Percentiles rank a stretch among this genome's conserved stretches.
Evolutionary conservation across 2,113 vertebrate species (phyloP).

Genomic region (Nothobranchius kuhntae): DNA sequence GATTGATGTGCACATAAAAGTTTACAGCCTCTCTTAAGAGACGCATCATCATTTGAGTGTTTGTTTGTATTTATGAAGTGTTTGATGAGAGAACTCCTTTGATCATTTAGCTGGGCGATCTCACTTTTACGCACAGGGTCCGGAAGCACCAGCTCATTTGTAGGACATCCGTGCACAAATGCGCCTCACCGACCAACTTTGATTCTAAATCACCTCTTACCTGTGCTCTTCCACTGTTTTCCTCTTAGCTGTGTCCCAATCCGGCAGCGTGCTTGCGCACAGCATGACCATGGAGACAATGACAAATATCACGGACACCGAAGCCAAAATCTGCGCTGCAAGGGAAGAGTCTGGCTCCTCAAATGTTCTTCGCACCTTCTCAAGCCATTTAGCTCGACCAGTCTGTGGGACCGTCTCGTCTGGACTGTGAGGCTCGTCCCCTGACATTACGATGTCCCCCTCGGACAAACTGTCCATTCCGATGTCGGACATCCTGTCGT

Average conservation of each 20-base stretch:
- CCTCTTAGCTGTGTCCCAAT: conserved; percentile 94
- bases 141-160: conserved; percentile 3
- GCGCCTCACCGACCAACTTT: not conserved
- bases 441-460: conserved; percentile 64
- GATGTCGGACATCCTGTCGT: conserved; percentile 96
- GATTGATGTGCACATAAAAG: conserved; percentile 14
- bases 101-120: not conserved
- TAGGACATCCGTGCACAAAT: not conserved
- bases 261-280: conserved; percentile 95
- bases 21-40: not conserved
- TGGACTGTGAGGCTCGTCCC: conserved; percentile 63
- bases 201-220: conserved; percentile 72
- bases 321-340: conserved; percentile 92
- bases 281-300: conserved; percentile 97
- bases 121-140: conserved; percentile 45
- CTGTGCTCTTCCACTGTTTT: conserved; percentile 94
- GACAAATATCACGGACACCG: conserved; percentile 94
- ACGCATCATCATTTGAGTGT: not conserved
- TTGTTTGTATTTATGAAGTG: conserved; percentile 4
- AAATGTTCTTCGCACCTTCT: conserved; percentile 90
- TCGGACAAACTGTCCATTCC: conserved; percentile 85
- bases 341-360: conserved; percentile 96
- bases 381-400: conserved; percentile 85
- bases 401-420: conserved; percentile 15
- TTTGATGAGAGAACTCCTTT: not conserved